These are phyloP conservation scores for Heterotilapia buettikoferi DNA, from an alignment of 2,113 vertebrate genomes.

Conservation along the genomic window DNA sequence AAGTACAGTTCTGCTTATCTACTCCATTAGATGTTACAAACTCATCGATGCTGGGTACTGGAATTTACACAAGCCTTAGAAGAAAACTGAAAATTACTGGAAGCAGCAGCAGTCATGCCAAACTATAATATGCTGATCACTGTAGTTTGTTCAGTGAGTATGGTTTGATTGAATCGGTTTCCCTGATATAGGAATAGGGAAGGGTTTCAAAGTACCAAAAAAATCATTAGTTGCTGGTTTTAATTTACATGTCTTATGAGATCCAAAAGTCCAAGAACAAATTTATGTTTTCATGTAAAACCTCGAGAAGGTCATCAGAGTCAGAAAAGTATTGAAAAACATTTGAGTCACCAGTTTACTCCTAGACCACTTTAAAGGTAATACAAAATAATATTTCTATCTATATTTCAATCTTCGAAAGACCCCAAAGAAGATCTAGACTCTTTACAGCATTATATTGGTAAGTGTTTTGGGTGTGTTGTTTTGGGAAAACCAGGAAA, in stretches of 20 bases:
- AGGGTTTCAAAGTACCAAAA: background rate
- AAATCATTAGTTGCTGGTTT: background rate
- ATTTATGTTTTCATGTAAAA: background rate
- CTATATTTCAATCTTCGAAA: background rate
- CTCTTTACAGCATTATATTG: too few relatives aligned
- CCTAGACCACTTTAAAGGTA: background rate
- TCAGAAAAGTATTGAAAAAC: background rate
- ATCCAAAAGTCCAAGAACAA: background rate
- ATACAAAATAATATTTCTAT: background rate
- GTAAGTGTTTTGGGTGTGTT: too few relatives aligned
- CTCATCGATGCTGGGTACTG: background rate
- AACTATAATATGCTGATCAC: background rate
- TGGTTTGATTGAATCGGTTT: background rate
- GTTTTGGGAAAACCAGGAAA: too few relatives aligned
- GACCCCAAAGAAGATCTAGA: too few relatives aligned
- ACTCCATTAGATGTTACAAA: background rate
- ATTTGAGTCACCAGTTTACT: background rate
- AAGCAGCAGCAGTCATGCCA: background rate
- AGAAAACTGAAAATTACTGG: background rate
- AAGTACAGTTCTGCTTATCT: background rate
- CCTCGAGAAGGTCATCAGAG: background rate
- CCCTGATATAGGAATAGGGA: background rate
- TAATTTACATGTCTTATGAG: background rate
- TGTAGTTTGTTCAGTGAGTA: background rate
- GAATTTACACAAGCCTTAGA: background rate